Evolutionary conservation across 2,113 vertebrate species (phyloP).

Genomic region (Perca flavescens): DNA sequence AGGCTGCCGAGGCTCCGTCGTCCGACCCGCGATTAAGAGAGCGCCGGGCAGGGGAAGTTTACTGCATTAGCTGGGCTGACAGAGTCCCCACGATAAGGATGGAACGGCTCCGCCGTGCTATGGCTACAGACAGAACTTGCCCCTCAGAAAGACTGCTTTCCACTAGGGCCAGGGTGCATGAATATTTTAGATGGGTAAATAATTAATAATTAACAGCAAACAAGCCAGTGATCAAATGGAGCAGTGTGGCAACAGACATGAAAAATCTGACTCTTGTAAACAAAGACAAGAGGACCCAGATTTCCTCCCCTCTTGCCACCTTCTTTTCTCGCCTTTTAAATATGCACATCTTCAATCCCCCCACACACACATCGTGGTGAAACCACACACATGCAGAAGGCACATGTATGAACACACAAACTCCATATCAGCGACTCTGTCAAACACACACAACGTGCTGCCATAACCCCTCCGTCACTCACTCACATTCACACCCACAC

Average conservation of each 20-base stretch:
- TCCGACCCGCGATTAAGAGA: slow-evolving; percentile 17
- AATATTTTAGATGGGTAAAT: slow-evolving; percentile 86
- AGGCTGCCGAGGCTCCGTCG: slow-evolving; percentile 2
- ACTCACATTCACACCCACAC: slow-evolving; percentile 65
- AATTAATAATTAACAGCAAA: slow-evolving; percentile 86
- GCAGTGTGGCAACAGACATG: slow-evolving; percentile 76
- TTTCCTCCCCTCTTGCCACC: slow-evolving; percentile 65
- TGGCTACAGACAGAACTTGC: slow-evolving; percentile 70
- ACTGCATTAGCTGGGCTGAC: slow-evolving; percentile 63
- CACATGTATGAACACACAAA: slow-evolving; percentile 55
- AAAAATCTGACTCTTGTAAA: slow-evolving; percentile 80
- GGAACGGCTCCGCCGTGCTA: slow-evolving; percentile 74
- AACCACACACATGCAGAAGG: slow-evolving; percentile 50
- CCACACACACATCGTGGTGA: slow-evolving; percentile 35
- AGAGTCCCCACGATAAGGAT: slow-evolving; percentile 64
- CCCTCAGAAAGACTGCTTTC: slow-evolving; percentile 65
- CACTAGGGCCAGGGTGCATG: slow-evolving; percentile 67
- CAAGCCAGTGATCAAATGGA: slow-evolving; percentile 84
- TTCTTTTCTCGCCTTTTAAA: slow-evolving; percentile 73
- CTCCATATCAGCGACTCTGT: slow-evolving; percentile 37
- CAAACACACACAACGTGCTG: slow-evolving; percentile 52
- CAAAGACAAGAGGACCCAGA: slow-evolving; percentile 82
- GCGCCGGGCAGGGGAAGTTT: not conserved
- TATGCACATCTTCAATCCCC: slow-evolving; percentile 74
- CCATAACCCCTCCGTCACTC: slow-evolving; percentile 59